phyloP scores from a whole-genome alignment of 2,888 invertebrate genomes.

The Desoria tigrina region DNA sequence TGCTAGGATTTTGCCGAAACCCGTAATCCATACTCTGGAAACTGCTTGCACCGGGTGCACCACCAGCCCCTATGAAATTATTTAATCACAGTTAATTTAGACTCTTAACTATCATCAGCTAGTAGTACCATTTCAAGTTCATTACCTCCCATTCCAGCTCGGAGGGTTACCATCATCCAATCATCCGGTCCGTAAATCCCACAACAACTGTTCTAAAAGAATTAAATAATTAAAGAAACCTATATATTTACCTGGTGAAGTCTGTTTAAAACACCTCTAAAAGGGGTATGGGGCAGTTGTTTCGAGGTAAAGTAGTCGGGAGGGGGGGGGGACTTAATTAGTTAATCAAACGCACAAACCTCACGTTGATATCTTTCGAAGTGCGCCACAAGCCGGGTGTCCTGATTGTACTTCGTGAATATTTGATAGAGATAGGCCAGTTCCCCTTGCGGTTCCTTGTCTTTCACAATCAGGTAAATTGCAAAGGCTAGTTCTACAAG shows the following conservation, averaged over 20 bases:
- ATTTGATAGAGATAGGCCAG: slow-evolving; percentile 42
- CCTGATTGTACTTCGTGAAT: slow-evolving; percentile 42
- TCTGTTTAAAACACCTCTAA: not conserved
- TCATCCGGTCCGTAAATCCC: slow-evolving; percentile 50
- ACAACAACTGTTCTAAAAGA: slow-evolving; percentile 44
- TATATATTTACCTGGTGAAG: too few relatives aligned
- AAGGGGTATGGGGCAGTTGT: too few relatives aligned
- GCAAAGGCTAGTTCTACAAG: slow-evolving; percentile 16
- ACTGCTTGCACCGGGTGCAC: not conserved
- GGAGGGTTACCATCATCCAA: slow-evolving; percentile 46
- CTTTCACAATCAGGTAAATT: slow-evolving; percentile 27
- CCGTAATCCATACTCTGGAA: slow-evolving; percentile 30
- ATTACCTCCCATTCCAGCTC: slow-evolving; percentile 20
- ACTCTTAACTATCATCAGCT: too few relatives aligned
- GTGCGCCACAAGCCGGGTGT: slow-evolving; percentile 39
- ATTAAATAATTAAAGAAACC: not conserved
- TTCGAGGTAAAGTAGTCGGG: too few relatives aligned
- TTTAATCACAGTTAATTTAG: too few relatives aligned
- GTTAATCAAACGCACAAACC: slow-evolving; percentile 37
- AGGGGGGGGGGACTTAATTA: too few relatives aligned
- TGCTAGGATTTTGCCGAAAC: slow-evolving; percentile 36
- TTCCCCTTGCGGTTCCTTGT: slow-evolving; percentile 44
- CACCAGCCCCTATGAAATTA: not conserved
- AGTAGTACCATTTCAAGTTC: not conserved
- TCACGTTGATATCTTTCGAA: slow-evolving; percentile 51